Base-by-base conservation (phyloP, 2,888 invertebrate genomes). In the Oscheius sp. region DNA sequence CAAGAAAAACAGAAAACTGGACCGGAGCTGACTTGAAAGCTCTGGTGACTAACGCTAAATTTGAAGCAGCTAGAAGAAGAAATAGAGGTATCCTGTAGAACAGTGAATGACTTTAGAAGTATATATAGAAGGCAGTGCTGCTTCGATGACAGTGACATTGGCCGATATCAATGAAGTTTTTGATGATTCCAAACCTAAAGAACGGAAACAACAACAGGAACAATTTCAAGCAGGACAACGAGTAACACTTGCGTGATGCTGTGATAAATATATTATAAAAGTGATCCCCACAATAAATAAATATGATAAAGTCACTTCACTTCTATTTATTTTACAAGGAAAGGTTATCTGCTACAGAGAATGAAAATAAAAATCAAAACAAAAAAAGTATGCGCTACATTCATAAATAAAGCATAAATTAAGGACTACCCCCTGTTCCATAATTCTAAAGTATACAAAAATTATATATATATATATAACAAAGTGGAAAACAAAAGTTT, bases 11-110 rank as follows among this genome's bases (percentile, higher is more conserved):
- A 0, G 74, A 76, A 3, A 74, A 73, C 1, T 83, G 82, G 81
- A 77, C 75, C 30, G 82, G 82, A 0, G 82, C 83, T 1, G 82
- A 83, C 66, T 45, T 83, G 26, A 75, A 79, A 17, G 76, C 78
- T 20, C 62, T 82, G 1, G 72, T 83, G 24, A 76, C 80, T 2
- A 83, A 82, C 70, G 82, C 83, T 1, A 76, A 75, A 26, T 83
- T 83, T 65, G 68, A 71, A 9, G 24, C 41, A 9, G 59, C 59
- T 17, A 59, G 44, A 30, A 24, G 28, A 44, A 41, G 28, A 8
- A 28, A 20, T 71, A 74, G 20, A 61, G 66, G n/a, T 36, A 68
- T n/a, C 30, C 41, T 41, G 4, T 3, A 2, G 41, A 20, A 41
- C 14, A 41, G 14, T 6, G 20, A 71, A 64, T 4, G 8, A 22